Evolutionary conservation across 2,113 vertebrate genomes (phyloP).

Genomic region (Chelonoidis abingdonii): DNA sequence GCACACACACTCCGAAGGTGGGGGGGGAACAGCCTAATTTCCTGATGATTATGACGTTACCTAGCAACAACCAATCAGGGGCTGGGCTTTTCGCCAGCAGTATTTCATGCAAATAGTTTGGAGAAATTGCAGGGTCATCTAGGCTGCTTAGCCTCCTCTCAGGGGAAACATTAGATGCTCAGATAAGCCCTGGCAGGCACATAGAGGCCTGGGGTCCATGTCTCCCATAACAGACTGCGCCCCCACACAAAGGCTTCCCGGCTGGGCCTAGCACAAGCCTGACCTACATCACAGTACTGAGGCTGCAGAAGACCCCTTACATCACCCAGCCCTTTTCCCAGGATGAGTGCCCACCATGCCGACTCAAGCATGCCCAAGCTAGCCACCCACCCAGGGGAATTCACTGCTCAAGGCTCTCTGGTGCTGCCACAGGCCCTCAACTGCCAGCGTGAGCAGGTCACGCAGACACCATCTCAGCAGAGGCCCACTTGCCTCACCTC

Average conservation of each 20-base stretch:
- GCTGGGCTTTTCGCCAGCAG: conserved; percentile 72
- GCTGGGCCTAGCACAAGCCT: not conserved
- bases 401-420: not conserved
- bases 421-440: not conserved
- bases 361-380: not conserved
- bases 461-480: not conserved
- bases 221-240: not conserved
- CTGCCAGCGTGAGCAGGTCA: not conserved
- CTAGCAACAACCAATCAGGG: conserved; percentile 78
- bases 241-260: not conserved
- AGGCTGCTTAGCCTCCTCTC: conserved; percentile 69
- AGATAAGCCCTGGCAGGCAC: conserved; percentile 41
- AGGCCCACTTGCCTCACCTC: not conserved
- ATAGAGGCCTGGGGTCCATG: not conserved
- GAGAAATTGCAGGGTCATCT: conserved; percentile 74
- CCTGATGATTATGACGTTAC: conserved; percentile 80
- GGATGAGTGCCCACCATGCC: not conserved
- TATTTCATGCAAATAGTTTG: conserved; percentile 81
- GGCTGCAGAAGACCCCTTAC: not conserved
- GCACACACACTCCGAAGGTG: conserved; percentile 53
- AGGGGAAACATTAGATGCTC: conserved; percentile 68
- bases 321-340: not conserved
- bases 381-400: not conserved
- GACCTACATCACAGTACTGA: too few species aligned
- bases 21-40: conserved; percentile 71